Percentiles rank a stretch among this genome's conserved stretches.
Conservation (phyloP, 2,113 vertebrate genomes). For the Dinomys branickii region DNA sequence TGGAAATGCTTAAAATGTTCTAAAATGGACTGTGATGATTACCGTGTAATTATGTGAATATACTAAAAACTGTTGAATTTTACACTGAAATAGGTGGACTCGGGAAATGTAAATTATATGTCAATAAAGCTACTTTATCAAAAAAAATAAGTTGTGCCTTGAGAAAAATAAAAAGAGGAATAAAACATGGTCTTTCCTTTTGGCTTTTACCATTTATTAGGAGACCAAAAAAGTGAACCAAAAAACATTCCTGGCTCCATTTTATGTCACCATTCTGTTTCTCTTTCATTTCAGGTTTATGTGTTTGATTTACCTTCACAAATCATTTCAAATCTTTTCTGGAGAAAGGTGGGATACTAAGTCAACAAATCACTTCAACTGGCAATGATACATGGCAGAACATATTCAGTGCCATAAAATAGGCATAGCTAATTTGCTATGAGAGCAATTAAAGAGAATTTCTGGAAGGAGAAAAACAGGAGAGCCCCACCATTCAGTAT, state of each 20-base stretch:
- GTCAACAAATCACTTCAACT: not conserved
- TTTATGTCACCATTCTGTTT: not conserved
- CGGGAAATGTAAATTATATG: not conserved
- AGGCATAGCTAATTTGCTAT: not conserved
- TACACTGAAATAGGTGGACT: not conserved
- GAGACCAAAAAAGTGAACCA: not conserved
- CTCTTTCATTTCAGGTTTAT: constrained; percentile 21
- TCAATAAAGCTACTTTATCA: not conserved
- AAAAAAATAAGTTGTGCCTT: not conserved
- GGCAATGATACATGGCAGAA: not conserved
- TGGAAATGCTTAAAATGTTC: not conserved
- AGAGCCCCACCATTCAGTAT: not conserved
- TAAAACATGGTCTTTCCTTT: not conserved
- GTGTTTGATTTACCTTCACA: not conserved
- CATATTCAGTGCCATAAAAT: not conserved
- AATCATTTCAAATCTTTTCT: constrained; percentile 23
- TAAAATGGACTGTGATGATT: not conserved
- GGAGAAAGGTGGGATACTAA: not conserved
- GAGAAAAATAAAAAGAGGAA: constrained; percentile 43
- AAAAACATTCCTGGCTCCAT: not conserved
- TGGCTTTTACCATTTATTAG: not conserved
- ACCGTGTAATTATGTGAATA: not conserved
- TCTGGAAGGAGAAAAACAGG: not conserved
- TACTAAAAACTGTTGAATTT: not conserved
- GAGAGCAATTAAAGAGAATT: not conserved